Conservation (phyloP, 2,113 vertebrate species). For the Shinisaurus crocodilurus region DNA sequence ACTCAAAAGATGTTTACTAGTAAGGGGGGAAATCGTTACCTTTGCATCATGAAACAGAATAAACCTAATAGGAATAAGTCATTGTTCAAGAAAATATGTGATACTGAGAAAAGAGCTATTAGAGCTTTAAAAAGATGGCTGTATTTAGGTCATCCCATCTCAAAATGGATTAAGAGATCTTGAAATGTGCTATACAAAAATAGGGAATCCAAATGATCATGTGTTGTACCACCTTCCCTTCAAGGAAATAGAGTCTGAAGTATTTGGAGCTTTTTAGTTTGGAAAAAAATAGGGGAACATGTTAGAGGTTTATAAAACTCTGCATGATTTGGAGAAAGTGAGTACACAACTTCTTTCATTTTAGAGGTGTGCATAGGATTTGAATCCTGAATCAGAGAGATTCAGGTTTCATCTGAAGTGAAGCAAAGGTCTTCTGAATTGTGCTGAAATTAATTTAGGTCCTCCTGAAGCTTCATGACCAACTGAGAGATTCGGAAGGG, state of each 20-base stretch:
- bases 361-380: background rate
- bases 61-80: background rate
- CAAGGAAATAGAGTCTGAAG: background rate
- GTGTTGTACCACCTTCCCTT: background rate
- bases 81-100: background rate
- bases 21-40: background rate
- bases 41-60: background rate
- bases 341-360: background rate
- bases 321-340: background rate
- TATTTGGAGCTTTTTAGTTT: background rate
- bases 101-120: conserved; percentile 30
- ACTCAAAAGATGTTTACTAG: background rate
- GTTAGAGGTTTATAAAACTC: background rate
- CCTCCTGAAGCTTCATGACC: too few species aligned
- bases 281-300: too few species aligned
- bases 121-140: background rate
- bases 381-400: background rate
- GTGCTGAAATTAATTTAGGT: too few species aligned
- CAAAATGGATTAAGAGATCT: background rate
- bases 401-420: background rate
- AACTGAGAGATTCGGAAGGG: too few species aligned
- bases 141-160: background rate
- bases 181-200: background rate
- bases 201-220: background rate
- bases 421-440: too few species aligned